Conservation (phyloP, 2,888 invertebrate genomes). For the Philereme transversata region DNA sequence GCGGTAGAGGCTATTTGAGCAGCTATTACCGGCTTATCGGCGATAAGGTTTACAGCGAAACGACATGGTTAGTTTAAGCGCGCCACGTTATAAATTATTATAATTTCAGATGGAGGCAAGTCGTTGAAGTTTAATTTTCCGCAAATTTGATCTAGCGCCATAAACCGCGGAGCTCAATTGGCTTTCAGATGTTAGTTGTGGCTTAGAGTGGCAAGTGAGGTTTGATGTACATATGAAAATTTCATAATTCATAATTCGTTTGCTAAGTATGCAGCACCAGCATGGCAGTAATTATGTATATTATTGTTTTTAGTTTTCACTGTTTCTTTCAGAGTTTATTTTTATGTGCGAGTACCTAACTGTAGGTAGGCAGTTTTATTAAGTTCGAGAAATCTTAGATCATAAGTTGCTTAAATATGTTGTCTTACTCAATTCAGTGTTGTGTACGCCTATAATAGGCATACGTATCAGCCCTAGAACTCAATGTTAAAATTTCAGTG, state of each 20-base stretch:
- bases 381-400: too few relatives aligned
- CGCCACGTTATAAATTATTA: conserved; percentile 78
- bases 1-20: conserved; percentile 69
- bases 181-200: conserved; percentile 29
- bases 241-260: neutral
- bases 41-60: conserved; percentile 76
- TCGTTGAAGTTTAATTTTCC: conserved; percentile 76
- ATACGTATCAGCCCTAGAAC: too few relatives aligned
- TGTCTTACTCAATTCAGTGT: too few relatives aligned
- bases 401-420: too few relatives aligned
- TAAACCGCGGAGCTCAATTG: conserved; percentile 53
- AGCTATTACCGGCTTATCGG: conserved; percentile 68
- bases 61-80: conserved; percentile 81
- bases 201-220: conserved; percentile 20
- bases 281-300: too few relatives aligned
- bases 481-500: too few relatives aligned
- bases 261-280: too few relatives aligned
- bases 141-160: conserved; percentile 77
- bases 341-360: too few relatives aligned
- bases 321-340: too few relatives aligned
- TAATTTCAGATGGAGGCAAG: conserved; percentile 70
- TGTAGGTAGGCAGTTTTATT: too few relatives aligned
- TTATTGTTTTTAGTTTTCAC: too few relatives aligned
- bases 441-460: too few relatives aligned
- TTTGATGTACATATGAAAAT: neutral